These are phyloP conservation scores for Pardosa pseudoannulata DNA, from an alignment of 2,888 invertebrate genomes.

Conservation along the genomic window DNA sequence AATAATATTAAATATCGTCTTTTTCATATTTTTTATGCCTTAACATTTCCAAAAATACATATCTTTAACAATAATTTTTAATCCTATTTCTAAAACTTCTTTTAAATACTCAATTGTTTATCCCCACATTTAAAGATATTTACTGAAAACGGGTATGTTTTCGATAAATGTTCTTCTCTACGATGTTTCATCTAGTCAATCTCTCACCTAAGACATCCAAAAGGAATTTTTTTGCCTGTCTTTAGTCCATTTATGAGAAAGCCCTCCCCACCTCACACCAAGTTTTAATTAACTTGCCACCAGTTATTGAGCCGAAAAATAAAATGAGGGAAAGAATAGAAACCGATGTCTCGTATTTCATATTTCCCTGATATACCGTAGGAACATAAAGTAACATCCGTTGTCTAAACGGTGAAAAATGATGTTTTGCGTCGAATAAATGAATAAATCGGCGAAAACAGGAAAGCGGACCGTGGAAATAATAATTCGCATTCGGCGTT, in stretches of 20 bases:
- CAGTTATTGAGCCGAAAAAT: background rate
- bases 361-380: background rate
- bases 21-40: too few species aligned
- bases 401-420: slow-evolving; percentile 45
- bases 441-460: slow-evolving; percentile 31
- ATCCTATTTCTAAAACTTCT: too few species aligned
- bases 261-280: background rate
- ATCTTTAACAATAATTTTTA: too few species aligned
- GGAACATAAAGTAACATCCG: slow-evolving; percentile 19
- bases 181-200: too few species aligned
- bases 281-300: slow-evolving; percentile 7
- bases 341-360: slow-evolving; percentile 1
- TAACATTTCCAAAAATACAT: too few species aligned
- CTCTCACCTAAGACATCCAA: too few species aligned
- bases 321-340: background rate
- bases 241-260: background rate
- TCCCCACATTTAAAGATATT: too few species aligned
- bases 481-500: slow-evolving; percentile 38
- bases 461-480: slow-evolving; percentile 28
- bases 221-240: too few species aligned
- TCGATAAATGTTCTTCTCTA: too few species aligned
- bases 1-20: too few species aligned
- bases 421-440: slow-evolving; percentile 17
- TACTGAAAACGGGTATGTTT: too few species aligned
- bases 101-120: too few species aligned